These are phyloP conservation scores for Cryptocephalus primarius DNA, from an alignment of 2,888 invertebrate species.

Conservation along the genomic window DNA sequence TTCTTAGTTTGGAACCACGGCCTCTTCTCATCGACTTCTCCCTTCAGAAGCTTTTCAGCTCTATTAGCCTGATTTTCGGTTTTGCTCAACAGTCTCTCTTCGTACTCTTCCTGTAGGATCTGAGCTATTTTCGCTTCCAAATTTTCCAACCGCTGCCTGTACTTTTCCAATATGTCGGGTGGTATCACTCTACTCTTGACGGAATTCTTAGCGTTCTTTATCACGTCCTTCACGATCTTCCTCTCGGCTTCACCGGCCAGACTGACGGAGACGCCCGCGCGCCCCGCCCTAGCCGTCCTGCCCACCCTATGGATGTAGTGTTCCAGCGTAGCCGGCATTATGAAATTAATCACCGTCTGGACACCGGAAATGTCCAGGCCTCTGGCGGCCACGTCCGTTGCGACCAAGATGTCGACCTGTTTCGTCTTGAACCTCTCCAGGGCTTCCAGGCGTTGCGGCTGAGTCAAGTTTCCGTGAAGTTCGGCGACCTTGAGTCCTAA, in stretches of 20 bases:
- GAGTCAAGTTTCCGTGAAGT: slow-evolving; percentile 92
- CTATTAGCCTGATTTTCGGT: slow-evolving; percentile 77
- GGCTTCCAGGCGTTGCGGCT: slow-evolving; percentile 86
- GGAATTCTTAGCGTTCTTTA: slow-evolving; percentile 72
- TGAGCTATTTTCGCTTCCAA: slow-evolving; percentile 73
- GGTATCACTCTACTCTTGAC: slow-evolving; percentile 84
- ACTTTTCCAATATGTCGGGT: slow-evolving; percentile 81
- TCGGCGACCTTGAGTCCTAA: slow-evolving; percentile 80
- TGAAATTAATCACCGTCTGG: slow-evolving; percentile 93
- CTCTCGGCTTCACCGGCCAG: slow-evolving; percentile 91
- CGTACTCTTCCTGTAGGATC: slow-evolving; percentile 75
- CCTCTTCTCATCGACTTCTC: slow-evolving; percentile 32
- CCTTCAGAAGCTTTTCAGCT: slow-evolving; percentile 51
- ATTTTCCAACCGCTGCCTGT: slow-evolving; percentile 57
- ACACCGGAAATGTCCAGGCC: slow-evolving; percentile 96
- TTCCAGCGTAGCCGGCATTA: slow-evolving; percentile 86
- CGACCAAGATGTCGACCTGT: slow-evolving; percentile 65
- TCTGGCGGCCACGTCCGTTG: slow-evolving; percentile 88
- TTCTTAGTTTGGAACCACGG: slow-evolving; percentile 82
- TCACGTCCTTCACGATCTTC: slow-evolving; percentile 80
- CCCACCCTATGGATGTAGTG: slow-evolving; percentile 97
- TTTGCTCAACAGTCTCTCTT: slow-evolving; percentile 69
- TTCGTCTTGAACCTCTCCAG: slow-evolving; percentile 80
- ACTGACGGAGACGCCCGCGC: slow-evolving; percentile 84
- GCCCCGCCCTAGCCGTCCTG: slow-evolving; percentile 78